Conservation (phyloP, 2,797 vertebrate genomes). For the Xerus rutilus region DNA sequence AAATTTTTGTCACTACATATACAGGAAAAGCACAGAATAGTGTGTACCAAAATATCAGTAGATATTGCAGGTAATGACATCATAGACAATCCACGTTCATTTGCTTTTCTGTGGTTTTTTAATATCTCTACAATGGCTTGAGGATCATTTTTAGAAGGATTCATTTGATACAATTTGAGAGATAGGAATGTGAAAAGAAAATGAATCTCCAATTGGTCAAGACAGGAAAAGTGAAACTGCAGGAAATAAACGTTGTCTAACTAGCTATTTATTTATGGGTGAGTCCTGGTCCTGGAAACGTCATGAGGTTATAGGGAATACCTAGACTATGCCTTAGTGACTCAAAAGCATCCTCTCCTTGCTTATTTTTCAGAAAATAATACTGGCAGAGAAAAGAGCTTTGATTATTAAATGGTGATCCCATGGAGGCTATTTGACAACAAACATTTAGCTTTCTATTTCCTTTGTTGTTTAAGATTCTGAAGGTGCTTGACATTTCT, state of each 20-base stretch:
- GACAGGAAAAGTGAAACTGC: background rate
- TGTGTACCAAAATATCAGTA: background rate
- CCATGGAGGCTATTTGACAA: constrained; percentile 51
- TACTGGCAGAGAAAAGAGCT: background rate
- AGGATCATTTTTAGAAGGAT: background rate
- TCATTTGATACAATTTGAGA: background rate
- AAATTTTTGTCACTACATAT: background rate
- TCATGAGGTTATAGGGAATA: background rate
- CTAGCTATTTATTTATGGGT: background rate
- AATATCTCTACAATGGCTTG: background rate
- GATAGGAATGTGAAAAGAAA: background rate
- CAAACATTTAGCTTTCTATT: constrained; percentile 65
- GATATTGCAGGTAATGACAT: background rate
- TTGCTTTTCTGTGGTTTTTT: background rate
- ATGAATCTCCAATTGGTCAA: background rate
- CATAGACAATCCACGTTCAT: background rate
- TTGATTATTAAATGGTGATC: constrained; percentile 39
- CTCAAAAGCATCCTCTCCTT: background rate
- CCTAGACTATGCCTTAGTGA: background rate
- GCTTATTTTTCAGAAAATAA: constrained; percentile 6
- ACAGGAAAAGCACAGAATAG: background rate
- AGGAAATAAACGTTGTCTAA: background rate
- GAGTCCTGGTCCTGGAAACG: background rate
- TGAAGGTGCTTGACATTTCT: constrained; percentile 56
- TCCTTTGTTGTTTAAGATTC: constrained; percentile 65